Conservation (phyloP, 2,797 vertebrate genomes). For the Lerista edwardsae region DNA sequence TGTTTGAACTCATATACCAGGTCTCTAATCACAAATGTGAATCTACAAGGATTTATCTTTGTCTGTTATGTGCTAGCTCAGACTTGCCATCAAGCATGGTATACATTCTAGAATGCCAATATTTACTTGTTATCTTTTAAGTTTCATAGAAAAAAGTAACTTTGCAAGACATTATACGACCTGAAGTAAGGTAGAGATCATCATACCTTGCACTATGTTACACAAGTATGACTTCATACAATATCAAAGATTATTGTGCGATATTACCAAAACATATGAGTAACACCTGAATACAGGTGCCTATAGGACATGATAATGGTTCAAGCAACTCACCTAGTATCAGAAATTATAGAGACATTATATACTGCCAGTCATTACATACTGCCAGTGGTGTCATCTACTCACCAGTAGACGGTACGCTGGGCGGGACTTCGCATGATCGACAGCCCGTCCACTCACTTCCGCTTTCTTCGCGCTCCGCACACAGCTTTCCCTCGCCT, state of each 20-base stretch:
- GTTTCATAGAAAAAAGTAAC: neutral
- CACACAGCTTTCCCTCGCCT: too few species aligned
- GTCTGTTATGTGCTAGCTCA: conserved; percentile 32
- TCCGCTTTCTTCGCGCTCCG: too few species aligned
- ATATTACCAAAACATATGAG: neutral
- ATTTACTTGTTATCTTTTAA: conserved; percentile 23
- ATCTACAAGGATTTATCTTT: conserved; percentile 30
- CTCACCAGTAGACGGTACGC: too few species aligned
- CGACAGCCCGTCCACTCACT: too few species aligned
- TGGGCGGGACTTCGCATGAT: too few species aligned
- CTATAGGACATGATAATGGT: neutral
- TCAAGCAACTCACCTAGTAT: neutral
- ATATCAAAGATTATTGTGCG: conserved; percentile 2
- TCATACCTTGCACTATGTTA: neutral
- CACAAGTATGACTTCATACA: conserved; percentile 1
- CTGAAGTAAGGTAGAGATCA: neutral
- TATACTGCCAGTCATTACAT: neutral
- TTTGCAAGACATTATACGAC: conserved; percentile 9
- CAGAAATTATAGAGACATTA: neutral
- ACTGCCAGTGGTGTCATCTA: too few species aligned
- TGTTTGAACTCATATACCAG: conserved; percentile 36
- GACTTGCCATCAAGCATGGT: neutral
- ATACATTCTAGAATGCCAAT: conserved; percentile 23
- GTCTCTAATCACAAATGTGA: conserved; percentile 37
- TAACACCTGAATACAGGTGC: neutral